Conservation (phyloP, 64 coral and sea anemone species). For the Orbicella faveolata region DNA sequence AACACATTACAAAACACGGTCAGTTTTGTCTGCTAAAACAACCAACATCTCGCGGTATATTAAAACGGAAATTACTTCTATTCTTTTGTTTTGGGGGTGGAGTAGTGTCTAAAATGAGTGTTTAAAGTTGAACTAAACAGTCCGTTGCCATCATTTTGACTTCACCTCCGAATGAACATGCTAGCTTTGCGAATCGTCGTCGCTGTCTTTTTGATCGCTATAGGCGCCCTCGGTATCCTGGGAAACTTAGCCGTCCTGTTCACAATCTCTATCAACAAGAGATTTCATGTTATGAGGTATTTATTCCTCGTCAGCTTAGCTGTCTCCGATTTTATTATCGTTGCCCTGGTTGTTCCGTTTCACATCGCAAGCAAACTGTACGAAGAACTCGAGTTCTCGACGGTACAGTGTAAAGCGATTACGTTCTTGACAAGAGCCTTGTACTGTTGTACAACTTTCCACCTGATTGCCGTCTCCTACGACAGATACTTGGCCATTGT, state of each 20-base stretch:
- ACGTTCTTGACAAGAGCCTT: background rate
- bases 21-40: no score
- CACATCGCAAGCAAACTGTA: conserved; percentile 9
- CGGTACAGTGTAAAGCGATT: conserved; percentile 30
- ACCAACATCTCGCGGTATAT: no score
- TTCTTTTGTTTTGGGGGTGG: no score
- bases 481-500: conserved; percentile 36
- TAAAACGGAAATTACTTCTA: no score
- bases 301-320: conserved; percentile 36
- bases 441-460: background rate
- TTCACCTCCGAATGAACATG: background rate
- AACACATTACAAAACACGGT: no score
- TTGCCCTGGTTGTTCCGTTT: conserved; percentile 25
- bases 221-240: background rate
- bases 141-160: no score
- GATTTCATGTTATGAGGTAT: conserved; percentile 11
- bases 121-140: no score
- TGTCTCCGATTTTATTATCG: conserved; percentile 21
- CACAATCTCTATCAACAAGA: background rate
- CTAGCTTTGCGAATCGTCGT: background rate
- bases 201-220: background rate
- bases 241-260: background rate
- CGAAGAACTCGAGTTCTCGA: conserved; percentile 17
- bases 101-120: no score
- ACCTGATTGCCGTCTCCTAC: conserved; percentile 34